Evolutionary conservation across 1,140 invertebrate species (phyloP).

Genomic region (Drosophila rhopaloa): DNA sequence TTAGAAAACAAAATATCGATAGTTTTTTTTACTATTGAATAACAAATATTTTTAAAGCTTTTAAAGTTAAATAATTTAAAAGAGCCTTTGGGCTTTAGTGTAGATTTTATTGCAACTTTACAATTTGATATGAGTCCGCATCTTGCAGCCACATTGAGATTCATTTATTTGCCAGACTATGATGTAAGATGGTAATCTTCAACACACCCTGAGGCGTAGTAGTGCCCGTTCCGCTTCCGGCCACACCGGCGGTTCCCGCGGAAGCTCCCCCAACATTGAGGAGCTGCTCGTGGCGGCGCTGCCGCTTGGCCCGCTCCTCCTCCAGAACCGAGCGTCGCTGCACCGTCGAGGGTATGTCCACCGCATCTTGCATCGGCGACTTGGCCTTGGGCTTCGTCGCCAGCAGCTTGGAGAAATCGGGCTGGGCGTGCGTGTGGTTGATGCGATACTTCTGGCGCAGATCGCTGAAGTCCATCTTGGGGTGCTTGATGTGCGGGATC

Average conservation of each 20-base stretch:
- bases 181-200: constrained; percentile 58
- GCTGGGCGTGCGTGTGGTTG: constrained; percentile 70
- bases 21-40: too few relatives aligned
- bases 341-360: constrained; percentile 69
- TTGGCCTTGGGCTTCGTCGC: constrained; percentile 80
- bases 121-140: constrained; percentile 29
- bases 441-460: constrained; percentile 79
- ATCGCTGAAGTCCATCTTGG: constrained; percentile 87
- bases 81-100: too few relatives aligned
- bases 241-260: constrained; percentile 10
- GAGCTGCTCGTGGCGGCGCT: constrained; percentile 75
- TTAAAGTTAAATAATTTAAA: too few relatives aligned
- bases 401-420: constrained; percentile 81
- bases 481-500: constrained; percentile 92
- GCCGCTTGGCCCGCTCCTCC: constrained; percentile 77
- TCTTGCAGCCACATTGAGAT: constrained; percentile 13
- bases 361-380: constrained; percentile 80
- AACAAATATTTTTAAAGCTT: too few relatives aligned
- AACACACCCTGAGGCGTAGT: constrained; percentile 55
- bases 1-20: too few relatives aligned
- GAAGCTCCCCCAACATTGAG: constrained; percentile 45
- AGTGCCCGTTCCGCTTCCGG: constrained; percentile 26
- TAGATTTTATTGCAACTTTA: constrained; percentile 31
- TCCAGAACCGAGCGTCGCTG: constrained; percentile 79
- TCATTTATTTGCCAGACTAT: constrained; percentile 16